Conservation (phyloP, 2,797 vertebrate genomes). For the Sebastiscus albofasciatus region DNA sequence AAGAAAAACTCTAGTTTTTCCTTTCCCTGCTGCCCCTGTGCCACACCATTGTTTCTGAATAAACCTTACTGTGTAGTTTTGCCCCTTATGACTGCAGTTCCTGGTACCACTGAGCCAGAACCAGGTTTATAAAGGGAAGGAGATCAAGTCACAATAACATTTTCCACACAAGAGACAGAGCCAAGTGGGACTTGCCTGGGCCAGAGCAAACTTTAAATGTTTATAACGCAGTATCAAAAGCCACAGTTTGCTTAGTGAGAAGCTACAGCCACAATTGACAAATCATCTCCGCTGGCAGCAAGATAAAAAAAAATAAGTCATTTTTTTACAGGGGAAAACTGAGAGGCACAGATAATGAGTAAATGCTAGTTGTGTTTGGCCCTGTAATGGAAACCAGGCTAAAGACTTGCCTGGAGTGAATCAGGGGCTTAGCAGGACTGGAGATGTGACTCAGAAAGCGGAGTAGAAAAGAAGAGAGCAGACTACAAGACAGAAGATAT, state of each 20-base stretch:
- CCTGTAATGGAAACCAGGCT: conserved; percentile 54
- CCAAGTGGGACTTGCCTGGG: conserved; percentile 34
- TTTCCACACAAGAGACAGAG: conserved; percentile 38
- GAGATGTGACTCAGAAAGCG: conserved; percentile 22
- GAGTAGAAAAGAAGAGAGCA: background rate
- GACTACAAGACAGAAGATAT: background rate
- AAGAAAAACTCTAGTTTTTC: conserved; percentile 38
- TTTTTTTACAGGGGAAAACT: conserved; percentile 36
- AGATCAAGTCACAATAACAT: conserved; percentile 51
- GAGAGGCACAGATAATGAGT: conserved; percentile 56
- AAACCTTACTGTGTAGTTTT: conserved; percentile 46
- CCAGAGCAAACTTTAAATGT: conserved; percentile 52
- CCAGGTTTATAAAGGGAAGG: conserved; percentile 41
- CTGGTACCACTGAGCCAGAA: conserved; percentile 37
- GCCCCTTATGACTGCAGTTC: conserved; percentile 31
- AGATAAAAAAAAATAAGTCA: conserved; percentile 9
- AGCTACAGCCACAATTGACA: conserved; percentile 35
- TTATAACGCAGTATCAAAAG: conserved; percentile 49
- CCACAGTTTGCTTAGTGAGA: conserved; percentile 33
- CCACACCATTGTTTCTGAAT: conserved; percentile 46
- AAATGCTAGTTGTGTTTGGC: conserved; percentile 48
- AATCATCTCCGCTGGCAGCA: conserved; percentile 47
- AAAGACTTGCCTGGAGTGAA: conserved; percentile 35
- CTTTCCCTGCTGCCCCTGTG: conserved; percentile 25
- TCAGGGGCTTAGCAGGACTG: background rate